These are phyloP conservation scores for Oxyscelio sp. DNA, from an alignment of 2,888 invertebrate species.

Conservation along the genomic window DNA sequence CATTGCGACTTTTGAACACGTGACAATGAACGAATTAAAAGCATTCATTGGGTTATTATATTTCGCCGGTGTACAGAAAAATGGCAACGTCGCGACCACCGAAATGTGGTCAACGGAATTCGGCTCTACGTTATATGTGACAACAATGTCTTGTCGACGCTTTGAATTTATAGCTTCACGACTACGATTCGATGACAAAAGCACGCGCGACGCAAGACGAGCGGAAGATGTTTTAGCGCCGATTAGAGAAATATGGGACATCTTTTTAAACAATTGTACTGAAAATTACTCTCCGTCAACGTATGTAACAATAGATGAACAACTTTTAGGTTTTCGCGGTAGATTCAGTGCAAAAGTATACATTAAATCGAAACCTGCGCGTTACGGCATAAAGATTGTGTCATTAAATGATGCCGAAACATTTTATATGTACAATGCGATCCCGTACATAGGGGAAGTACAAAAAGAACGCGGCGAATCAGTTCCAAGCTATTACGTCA, in stretches of 20 bases:
- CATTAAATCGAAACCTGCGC: conserved; percentile 71
- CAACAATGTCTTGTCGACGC: conserved; percentile 12
- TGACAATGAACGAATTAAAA: conserved; percentile 28
- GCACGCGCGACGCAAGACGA: conserved; percentile 15
- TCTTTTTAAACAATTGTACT: conserved; percentile 36
- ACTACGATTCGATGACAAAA: conserved; percentile 38
- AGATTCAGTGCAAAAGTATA: conserved; percentile 7
- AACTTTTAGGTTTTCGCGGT: conserved; percentile 33
- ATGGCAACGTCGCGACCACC: conserved; percentile 22
- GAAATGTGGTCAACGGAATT: conserved; percentile 54
- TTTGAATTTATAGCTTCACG: conserved; percentile 25
- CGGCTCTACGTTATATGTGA: conserved; percentile 11
- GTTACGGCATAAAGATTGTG: conserved; percentile 74
- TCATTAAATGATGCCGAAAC: conserved; percentile 48
- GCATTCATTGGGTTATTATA: conserved; percentile 61
- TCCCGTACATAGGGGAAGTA: neutral
- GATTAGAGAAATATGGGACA: conserved; percentile 41
- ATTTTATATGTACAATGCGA: conserved; percentile 31
- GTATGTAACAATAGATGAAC: conserved; percentile 30
- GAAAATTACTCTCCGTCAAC: neutral
- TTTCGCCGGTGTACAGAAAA: conserved; percentile 53
- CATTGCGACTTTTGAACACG: too few species aligned
- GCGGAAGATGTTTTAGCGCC: conserved; percentile 9
- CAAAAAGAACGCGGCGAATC: neutral
- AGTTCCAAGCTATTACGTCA: neutral